These are phyloP conservation scores for Drosophila malerkotliana DNA, from an alignment of 1,140 invertebrate species.

Conservation along the genomic window DNA sequence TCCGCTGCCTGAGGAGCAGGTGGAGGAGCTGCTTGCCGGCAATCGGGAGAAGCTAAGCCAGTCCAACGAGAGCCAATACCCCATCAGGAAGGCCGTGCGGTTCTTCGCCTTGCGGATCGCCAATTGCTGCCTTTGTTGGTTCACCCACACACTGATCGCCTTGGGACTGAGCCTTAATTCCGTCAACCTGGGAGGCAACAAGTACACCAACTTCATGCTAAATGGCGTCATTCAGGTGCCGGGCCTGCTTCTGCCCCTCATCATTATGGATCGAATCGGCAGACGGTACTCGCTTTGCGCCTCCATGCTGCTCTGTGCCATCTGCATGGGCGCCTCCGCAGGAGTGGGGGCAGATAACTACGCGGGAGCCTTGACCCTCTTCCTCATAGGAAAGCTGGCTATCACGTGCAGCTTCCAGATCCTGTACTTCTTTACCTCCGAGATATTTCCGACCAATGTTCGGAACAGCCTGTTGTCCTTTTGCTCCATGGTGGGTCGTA, in stretches of 20 bases:
- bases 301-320: conserved; percentile 87
- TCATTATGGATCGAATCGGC: conserved; percentile 88
- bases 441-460: conserved; percentile 89
- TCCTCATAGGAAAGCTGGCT: conserved; percentile 90
- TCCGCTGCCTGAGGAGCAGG: conserved; percentile 85
- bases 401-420: conserved; percentile 89
- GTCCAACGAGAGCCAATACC: conserved; percentile 73
- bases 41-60: conserved; percentile 62
- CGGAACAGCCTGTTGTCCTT: conserved; percentile 86
- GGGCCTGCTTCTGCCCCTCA: conserved; percentile 87
- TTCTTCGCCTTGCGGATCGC: conserved; percentile 85
- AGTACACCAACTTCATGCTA: conserved; percentile 89
- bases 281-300: conserved; percentile 86
- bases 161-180: conserved; percentile 93
- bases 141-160: conserved; percentile 89
- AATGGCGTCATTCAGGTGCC: conserved; percentile 90
- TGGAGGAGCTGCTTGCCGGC: conserved; percentile 75
- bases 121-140: conserved; percentile 89
- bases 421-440: conserved; percentile 88
- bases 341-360: conserved; percentile 70
- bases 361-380: conserved; percentile 85
- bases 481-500: conserved; percentile 88
- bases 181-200: conserved; percentile 89
- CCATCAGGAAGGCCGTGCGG: conserved; percentile 57
- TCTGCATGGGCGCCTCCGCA: conserved; percentile 75